Evolutionary conservation across 2,888 invertebrate genomes (phyloP).

Genomic region (Dynastes hyllus): DNA sequence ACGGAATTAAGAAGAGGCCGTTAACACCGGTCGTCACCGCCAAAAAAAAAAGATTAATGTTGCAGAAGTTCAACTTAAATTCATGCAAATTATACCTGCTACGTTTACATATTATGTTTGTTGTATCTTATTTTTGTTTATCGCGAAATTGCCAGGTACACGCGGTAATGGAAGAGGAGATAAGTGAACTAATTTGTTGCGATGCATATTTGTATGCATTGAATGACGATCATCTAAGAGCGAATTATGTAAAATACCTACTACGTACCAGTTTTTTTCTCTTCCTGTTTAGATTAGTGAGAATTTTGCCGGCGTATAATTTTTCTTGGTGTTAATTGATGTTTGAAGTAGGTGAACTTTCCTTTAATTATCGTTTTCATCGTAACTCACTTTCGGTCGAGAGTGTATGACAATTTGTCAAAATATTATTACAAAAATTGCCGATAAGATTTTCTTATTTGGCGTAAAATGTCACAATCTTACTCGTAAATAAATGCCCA

Average conservation of each 20-base stretch:
- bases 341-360: background rate
- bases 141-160: conserved; percentile 13
- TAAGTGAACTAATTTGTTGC: background rate
- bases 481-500: background rate
- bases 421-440: too few species aligned
- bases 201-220: conserved; percentile 1
- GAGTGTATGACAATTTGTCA: too few species aligned
- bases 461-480: background rate
- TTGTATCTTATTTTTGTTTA: conserved; percentile 1
- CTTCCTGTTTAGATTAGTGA: conserved; percentile 21
- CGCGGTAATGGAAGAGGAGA: background rate
- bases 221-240: background rate
- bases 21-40: background rate
- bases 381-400: too few species aligned
- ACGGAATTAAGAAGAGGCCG: conserved; percentile 20
- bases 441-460: too few species aligned
- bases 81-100: conserved; percentile 17
- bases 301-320: background rate
- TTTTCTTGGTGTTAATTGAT: background rate
- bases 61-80: background rate
- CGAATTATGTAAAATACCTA: conserved; percentile 7
- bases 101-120: conserved; percentile 13
- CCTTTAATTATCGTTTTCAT: background rate
- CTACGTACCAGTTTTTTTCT: conserved; percentile 2
- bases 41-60: conserved; percentile 1